These are phyloP conservation scores for Dasyurus viverrinus DNA, from an alignment of 2,113 vertebrate genomes.

Conservation along the genomic window DNA sequence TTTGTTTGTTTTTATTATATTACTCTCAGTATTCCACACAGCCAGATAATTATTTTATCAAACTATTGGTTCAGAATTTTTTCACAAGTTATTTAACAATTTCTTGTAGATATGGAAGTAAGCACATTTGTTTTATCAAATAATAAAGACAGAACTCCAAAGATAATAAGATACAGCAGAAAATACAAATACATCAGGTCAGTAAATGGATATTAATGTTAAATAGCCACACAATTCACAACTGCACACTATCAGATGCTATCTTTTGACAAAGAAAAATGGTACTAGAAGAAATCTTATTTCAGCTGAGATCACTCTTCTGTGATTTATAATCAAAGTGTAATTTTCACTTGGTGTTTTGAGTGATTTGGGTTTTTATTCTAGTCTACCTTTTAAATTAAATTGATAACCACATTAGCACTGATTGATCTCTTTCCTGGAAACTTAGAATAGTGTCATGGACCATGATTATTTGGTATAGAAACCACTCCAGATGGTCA, in stretches of 20 bases:
- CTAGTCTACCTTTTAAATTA: constrained; percentile 46
- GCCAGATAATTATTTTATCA: neutral
- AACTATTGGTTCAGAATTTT: neutral
- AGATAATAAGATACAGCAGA: neutral
- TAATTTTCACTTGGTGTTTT: constrained; percentile 17
- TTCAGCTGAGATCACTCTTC: constrained; percentile 26
- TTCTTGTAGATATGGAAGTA: constrained; percentile 10
- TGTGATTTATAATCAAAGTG: constrained; percentile 41
- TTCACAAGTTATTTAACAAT: constrained; percentile 2
- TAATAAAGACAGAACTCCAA: neutral
- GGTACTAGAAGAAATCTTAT: constrained; percentile 27
- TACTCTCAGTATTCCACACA: neutral
- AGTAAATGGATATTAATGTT: constrained; percentile 17
- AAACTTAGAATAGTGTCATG: constrained; percentile 49
- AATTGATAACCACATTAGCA: constrained; percentile 41
- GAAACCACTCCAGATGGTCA: constrained; percentile 59
- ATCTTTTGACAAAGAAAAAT: constrained; percentile 49
- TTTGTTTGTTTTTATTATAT: neutral
- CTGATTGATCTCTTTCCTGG: constrained; percentile 46
- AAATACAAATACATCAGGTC: constrained; percentile 13
- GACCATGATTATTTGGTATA: constrained; percentile 64
- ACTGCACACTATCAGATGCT: constrained; percentile 9
- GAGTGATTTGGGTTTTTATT: neutral
- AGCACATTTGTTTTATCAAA: constrained; percentile 2
- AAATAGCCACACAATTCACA: neutral